A percentile compares a stretch with the other conserved stretches of the same genome.
Evolutionary conservation across 1,140 invertebrate species (phyloP).

Genomic region (Drosophila guanche): DNA sequence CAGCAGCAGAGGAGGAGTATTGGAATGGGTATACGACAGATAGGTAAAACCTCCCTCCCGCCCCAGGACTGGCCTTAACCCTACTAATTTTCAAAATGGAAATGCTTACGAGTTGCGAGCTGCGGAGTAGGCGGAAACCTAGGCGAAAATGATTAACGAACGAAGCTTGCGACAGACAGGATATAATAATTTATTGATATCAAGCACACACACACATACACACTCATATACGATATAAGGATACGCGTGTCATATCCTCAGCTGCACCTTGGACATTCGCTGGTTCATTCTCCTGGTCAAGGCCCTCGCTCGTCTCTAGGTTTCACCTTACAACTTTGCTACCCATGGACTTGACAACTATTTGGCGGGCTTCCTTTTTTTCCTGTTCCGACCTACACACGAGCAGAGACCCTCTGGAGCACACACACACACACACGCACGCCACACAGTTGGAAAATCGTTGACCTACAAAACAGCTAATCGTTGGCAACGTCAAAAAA

Average conservation of each 20-base stretch:
- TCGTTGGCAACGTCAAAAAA: conserved; percentile 47
- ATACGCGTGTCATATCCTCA: no score
- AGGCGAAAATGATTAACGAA: conserved; percentile 72
- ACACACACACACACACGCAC: conserved; percentile 11
- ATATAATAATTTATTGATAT: conserved; percentile 79
- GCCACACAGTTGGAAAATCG: conserved; percentile 37
- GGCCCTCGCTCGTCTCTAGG: conserved; percentile 9
- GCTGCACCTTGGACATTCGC: conserved; percentile 22
- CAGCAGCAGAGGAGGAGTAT: conserved; percentile 22
- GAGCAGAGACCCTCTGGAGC: neutral
- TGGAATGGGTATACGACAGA: conserved; percentile 5
- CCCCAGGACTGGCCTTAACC: conserved; percentile 28
- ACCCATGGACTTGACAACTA: conserved; percentile 25
- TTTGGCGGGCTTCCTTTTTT: conserved; percentile 37
- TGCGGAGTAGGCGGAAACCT: neutral
- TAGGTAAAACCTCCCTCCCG: neutral
- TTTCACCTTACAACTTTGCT: conserved; percentile 33
- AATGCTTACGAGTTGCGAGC: conserved; percentile 9
- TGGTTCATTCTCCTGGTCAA: conserved; percentile 39
- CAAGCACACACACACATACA: conserved; percentile 49
- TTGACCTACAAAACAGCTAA: conserved; percentile 71
- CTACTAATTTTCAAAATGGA: conserved; percentile 54
- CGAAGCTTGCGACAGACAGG: conserved; percentile 58
- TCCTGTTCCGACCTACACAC: no score
- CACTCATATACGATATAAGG: neutral